Conservation (phyloP, 2,888 invertebrate species). For the Choristoneura rosaceana region DNA sequence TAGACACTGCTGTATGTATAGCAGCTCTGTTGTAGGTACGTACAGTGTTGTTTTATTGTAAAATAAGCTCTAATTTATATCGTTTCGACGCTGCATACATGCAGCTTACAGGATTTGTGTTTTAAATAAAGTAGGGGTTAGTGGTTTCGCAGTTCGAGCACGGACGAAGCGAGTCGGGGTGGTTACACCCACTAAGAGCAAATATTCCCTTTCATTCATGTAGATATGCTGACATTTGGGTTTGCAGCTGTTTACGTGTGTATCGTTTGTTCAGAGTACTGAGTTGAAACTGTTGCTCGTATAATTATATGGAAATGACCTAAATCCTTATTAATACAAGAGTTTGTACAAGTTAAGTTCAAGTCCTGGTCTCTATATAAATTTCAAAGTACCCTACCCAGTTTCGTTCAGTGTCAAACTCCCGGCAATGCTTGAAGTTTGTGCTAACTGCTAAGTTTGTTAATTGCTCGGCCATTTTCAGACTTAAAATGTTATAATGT, state of each 20-base stretch:
- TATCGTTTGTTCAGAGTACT: not conserved
- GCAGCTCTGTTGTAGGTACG: not conserved
- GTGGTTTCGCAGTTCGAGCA: conserved; percentile 8
- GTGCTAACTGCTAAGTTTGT: conserved; percentile 20
- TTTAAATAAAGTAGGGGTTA: conserved; percentile 18
- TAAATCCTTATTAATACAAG: conserved; percentile 17
- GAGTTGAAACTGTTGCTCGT: conserved; percentile 6
- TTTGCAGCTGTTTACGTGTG: not conserved
- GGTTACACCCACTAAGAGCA: conserved; percentile 29
- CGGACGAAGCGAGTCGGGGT: conserved; percentile 11
- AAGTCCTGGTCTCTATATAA: conserved; percentile 22
- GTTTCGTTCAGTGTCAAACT: conserved; percentile 25
- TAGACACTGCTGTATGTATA: not conserved
- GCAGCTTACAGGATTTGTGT: conserved; percentile 25
- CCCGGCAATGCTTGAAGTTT: conserved; percentile 21
- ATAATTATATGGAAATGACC: conserved; percentile 19
- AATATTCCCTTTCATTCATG: conserved; percentile 7
- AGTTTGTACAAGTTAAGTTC: not conserved
- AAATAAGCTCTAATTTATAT: not conserved
- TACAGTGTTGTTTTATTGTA: not conserved
- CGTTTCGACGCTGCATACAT: conserved; percentile 2
- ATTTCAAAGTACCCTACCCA: conserved; percentile 27
- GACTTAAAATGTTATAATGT: not conserved
- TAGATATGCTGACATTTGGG: conserved; percentile 2
- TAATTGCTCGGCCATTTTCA: conserved; percentile 25